phyloP scores from a whole-genome alignment of 1,140 invertebrate species.

The Papilio polytes region DNA sequence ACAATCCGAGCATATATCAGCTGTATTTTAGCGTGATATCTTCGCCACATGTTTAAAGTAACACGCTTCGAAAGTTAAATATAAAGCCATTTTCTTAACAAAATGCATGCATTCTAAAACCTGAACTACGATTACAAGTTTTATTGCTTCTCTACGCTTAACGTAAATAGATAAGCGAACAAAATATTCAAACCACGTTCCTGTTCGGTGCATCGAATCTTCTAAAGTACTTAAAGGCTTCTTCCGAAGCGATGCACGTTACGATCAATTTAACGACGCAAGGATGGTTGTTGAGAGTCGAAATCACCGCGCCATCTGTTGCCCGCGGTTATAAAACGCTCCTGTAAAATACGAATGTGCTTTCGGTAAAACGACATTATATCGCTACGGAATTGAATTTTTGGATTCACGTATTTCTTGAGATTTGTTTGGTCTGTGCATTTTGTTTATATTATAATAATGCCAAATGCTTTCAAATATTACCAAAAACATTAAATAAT shows the following conservation, averaged over 20 bases:
- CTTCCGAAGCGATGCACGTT: constrained; percentile 26
- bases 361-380: constrained; percentile 3
- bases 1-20: too few relatives aligned
- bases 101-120: not conserved
- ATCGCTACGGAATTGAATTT: constrained; percentile 1
- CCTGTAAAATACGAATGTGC: constrained; percentile 10
- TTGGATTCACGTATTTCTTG: not conserved
- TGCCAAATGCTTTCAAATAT: too few relatives aligned
- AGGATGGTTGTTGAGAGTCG: constrained; percentile 20
- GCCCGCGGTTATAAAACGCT: constrained; percentile 24
- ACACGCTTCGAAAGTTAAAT: too few relatives aligned
- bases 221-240: constrained; percentile 19
- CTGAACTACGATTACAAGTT: not conserved
- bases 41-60: not conserved
- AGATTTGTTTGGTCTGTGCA: not conserved
- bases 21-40: too few relatives aligned
- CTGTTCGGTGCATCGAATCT: constrained; percentile 15
- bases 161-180: constrained; percentile 12
- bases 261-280: constrained; percentile 27
- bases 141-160: not conserved
- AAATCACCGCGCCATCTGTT: constrained; percentile 26
- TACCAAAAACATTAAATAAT: too few relatives aligned
- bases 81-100: not conserved
- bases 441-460: not conserved
- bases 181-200: constrained; percentile 17